Evolutionary conservation across 2,113 vertebrate species (phyloP).

Genomic region (Notothenia coriiceps): DNA sequence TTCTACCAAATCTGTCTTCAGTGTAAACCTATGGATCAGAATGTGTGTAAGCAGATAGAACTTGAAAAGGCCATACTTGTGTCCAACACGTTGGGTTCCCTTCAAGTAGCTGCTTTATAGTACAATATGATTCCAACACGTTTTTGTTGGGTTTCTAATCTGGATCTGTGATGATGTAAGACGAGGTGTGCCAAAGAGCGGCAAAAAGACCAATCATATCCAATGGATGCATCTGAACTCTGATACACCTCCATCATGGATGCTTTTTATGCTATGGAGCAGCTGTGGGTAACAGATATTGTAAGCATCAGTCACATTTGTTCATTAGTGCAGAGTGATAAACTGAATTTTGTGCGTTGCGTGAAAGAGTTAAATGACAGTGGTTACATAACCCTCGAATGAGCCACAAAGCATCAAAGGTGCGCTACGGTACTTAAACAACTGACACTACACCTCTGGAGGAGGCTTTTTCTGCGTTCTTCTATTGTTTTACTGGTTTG

Average conservation of each 20-base stretch:
- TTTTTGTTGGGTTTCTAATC: background rate
- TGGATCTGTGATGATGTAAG: background rate
- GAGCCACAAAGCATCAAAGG: too few relatives aligned
- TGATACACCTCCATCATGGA: background rate
- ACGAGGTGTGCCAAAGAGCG: background rate
- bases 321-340: too few relatives aligned
- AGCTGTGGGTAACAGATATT: too few relatives aligned
- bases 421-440: too few relatives aligned
- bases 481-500: too few relatives aligned
- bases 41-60: background rate
- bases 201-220: background rate
- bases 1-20: background rate
- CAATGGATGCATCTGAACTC: background rate
- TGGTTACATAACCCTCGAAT: too few relatives aligned
- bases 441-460: too few relatives aligned
- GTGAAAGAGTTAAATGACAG: too few relatives aligned
- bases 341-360: too few relatives aligned
- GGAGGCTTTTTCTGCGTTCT: too few relatives aligned
- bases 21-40: background rate
- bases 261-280: background rate
- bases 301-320: too few relatives aligned
- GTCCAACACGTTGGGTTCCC: background rate
- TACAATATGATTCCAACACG: background rate
- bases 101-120: background rate
- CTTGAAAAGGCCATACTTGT: background rate